Conservation (phyloP, 2,113 vertebrate genomes). For the Trogon surrucura region DNA sequence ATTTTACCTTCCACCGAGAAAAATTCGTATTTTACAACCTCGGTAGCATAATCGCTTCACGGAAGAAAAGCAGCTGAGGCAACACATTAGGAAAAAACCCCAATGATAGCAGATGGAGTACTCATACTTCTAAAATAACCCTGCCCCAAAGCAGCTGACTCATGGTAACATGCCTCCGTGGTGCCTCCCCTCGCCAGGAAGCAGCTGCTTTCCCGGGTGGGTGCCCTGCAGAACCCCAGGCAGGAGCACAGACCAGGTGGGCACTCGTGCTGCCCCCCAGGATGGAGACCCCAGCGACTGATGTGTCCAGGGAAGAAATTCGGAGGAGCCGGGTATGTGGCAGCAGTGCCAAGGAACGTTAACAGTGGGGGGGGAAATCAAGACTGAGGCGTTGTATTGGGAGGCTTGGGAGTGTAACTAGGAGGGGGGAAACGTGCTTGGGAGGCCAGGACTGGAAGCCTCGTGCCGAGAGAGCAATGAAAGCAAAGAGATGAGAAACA, state of each 20-base stretch:
- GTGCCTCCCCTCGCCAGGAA: neutral
- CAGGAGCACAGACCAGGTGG: neutral
- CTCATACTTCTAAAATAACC: conserved; percentile 56
- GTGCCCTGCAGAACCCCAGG: conserved; percentile 36
- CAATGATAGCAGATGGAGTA: conserved; percentile 22
- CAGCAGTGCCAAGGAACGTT: neutral
- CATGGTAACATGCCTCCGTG: neutral
- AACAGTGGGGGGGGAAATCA: neutral
- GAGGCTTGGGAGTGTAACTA: neutral
- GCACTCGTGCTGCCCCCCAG: neutral
- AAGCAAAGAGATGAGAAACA: neutral
- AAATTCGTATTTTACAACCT: neutral
- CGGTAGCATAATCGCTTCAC: neutral
- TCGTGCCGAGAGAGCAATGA: neutral
- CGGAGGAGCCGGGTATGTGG: neutral
- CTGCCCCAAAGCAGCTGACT: conserved; percentile 66
- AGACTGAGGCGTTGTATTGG: neutral
- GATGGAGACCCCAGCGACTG: neutral
- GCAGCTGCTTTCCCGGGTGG: conserved; percentile 43
- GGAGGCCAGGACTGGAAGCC: neutral
- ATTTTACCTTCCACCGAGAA: neutral
- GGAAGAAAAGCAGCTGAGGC: conserved; percentile 2
- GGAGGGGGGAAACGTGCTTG: neutral
- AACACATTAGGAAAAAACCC: neutral
- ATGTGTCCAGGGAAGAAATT: neutral